Evolutionary conservation across 2,888 invertebrate species (phyloP), one percentile per base, ranked within the genome.

Genomic region (Epirrhoe tristata): DNA sequence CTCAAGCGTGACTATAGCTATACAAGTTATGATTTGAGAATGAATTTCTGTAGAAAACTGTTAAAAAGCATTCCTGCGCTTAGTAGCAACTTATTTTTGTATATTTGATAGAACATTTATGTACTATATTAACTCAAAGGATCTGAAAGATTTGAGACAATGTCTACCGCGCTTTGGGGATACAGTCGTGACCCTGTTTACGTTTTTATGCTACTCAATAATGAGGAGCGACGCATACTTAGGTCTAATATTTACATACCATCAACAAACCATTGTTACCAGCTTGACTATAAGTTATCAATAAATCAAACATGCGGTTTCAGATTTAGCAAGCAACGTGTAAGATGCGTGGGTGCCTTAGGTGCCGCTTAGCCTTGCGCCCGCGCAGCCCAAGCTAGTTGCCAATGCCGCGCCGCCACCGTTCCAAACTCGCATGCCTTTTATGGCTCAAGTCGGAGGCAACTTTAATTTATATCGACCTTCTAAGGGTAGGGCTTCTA

Each of bases 341-440:
- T 82, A 76, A 80, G 81, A 76, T 79, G 87, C 81, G 90, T 89
- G 77, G 90, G 90, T 78, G 81, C 80, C 80, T 48, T 72, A 71
- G 63, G 52, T 61, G 60, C 56, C 39, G 46, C 46, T 36, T 78
- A 87, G 84, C 89, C 90, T 90, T 88, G 87, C 81, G 79, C 81
- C 81, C 77, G 79, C 81, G 76, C 79, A 73, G 73, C 73, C 64
- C 70, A 71, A 67, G 72, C 69, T 67, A 69, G 59, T 69, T 81
- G 83, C 84, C 86, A 85, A 86, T 89, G 88, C 82, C 76, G n/a
- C n/a, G n/a, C n/a, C n/a, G n/a, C n/a, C n/a, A n/a, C n/a, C n/a
- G 67, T 73, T 74, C 74, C 76, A 72, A 74, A 73, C 75, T 75
- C 60, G 77, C 63, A 74, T 71, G 72, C 89, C 88, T 83, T 87